A percentile compares a stretch with the other conserved stretches of the same genome.
Evolutionary conservation across 2,888 invertebrate species (phyloP).

Genomic region (Spisula subtruncata): DNA sequence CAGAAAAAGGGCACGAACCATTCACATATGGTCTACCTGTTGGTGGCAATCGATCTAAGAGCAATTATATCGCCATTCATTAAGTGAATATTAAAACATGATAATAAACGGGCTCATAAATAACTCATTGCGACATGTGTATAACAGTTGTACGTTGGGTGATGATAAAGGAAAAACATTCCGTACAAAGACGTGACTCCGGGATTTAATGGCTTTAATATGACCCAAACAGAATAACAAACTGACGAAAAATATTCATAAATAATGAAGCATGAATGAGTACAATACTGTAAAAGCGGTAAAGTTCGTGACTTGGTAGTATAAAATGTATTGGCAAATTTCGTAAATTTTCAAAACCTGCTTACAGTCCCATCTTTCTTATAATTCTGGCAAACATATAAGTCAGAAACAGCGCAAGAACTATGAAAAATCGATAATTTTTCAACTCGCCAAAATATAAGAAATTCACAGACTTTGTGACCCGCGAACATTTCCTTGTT

Average conservation of each 20-base stretch:
- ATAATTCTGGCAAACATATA: too few species aligned
- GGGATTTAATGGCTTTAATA: constrained; percentile 35
- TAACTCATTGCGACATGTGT: not conserved
- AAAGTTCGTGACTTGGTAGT: too few species aligned
- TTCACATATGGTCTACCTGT: not conserved
- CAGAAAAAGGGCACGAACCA: not conserved
- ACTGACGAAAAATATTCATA: not conserved
- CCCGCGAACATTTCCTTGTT: too few species aligned
- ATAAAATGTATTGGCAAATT: too few species aligned
- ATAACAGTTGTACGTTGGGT: not conserved
- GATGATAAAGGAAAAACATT: constrained; percentile 14
- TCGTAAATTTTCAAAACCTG: too few species aligned
- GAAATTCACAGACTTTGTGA: too few species aligned
- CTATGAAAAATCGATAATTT: too few species aligned
- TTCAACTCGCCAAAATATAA: too few species aligned
- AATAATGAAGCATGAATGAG: not conserved
- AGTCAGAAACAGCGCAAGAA: too few species aligned
- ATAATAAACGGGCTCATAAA: not conserved
- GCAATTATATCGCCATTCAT: not conserved
- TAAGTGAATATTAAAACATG: not conserved
- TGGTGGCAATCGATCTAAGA: not conserved
- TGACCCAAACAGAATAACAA: not conserved
- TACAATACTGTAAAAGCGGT: not conserved
- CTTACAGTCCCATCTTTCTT: too few species aligned
- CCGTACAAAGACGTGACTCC: constrained; percentile 7